Evolutionary conservation across 1,140 invertebrate genomes (phyloP).

Genomic region (Holotrichia oblita): DNA sequence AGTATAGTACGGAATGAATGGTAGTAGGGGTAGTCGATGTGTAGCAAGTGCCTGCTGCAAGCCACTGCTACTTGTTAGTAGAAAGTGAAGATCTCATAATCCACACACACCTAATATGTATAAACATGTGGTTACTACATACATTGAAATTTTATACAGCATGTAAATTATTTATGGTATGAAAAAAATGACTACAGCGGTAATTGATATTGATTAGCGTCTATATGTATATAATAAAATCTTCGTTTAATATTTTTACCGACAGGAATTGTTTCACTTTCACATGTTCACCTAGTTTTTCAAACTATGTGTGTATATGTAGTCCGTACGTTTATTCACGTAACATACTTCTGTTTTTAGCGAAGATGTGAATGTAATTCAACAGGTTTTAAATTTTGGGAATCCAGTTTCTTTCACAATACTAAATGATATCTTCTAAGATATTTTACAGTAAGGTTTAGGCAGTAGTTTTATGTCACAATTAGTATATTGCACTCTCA

Average conservation of each 20-base stretch:
- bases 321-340: neutral
- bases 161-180: neutral
- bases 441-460: no score
- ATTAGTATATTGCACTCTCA: no score
- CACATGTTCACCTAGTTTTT: conserved; percentile 26
- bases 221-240: neutral
- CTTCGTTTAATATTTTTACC: neutral
- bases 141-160: no score
- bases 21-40: conserved; percentile 26
- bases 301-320: neutral
- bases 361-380: neutral
- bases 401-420: no score
- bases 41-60: neutral
- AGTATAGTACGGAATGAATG: neutral
- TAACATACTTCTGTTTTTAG: conserved; percentile 1
- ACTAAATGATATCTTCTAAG: no score
- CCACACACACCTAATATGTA: neutral
- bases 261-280: conserved; percentile 11
- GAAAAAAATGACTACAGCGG: neutral
- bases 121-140: neutral
- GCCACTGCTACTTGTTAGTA: neutral
- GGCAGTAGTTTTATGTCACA: no score
- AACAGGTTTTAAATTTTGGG: no score
- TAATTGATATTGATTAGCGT: neutral
- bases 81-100: conserved; percentile 29